Percentiles rank a stretch among this genome's conserved stretches.
phyloP scores from a whole-genome alignment of 2,113 vertebrate genomes.

The Alligator mississippiensis region DNA sequence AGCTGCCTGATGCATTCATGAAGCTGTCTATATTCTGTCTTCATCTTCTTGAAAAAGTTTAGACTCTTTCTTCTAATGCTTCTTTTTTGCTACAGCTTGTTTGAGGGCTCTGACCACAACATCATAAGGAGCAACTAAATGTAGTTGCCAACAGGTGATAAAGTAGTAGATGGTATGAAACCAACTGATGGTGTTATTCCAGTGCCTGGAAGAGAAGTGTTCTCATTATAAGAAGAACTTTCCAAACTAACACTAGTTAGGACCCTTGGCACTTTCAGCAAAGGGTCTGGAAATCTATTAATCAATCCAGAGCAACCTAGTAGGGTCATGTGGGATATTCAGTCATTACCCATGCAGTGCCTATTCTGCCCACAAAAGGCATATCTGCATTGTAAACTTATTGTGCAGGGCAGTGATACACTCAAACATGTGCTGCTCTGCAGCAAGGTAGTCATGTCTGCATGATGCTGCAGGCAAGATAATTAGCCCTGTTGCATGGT shows the following conservation, averaged over 20 bases:
- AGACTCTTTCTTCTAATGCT: background rate
- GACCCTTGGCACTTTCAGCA: background rate
- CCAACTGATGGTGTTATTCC: background rate
- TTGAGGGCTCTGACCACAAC: background rate
- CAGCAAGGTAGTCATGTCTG: too few relatives aligned
- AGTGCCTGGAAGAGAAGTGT: background rate
- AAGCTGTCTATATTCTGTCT: background rate
- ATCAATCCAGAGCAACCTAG: background rate
- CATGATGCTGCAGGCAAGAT: too few relatives aligned
- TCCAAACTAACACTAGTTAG: background rate
- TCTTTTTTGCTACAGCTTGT: background rate
- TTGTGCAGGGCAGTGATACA: too few relatives aligned
- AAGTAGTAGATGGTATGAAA: background rate
- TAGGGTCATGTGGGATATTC: background rate
- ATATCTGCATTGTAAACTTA: too few relatives aligned
- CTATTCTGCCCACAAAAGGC: background rate
- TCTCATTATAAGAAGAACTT: background rate
- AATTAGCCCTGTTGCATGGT: too few relatives aligned
- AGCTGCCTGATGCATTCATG: background rate
- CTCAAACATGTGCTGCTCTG: too few relatives aligned
- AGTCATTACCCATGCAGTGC: accelerated
- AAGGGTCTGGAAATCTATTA: background rate
- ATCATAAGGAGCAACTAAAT: background rate
- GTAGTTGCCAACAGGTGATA: background rate
- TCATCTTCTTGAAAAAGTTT: background rate